phyloP scores from a whole-genome alignment of 2,797 vertebrate genomes.

The Gymnodraco acuticeps region DNA sequence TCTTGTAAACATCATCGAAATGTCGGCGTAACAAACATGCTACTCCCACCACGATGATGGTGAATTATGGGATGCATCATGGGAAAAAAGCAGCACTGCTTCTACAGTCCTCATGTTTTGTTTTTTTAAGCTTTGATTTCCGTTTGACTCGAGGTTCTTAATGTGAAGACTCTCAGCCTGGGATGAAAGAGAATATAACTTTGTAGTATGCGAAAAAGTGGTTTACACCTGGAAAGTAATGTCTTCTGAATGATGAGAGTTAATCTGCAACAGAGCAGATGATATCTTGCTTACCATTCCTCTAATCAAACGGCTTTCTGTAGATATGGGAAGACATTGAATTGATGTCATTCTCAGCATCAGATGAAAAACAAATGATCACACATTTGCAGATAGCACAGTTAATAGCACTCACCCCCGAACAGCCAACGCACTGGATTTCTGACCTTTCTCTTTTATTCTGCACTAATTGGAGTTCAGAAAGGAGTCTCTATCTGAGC shows the following conservation, averaged over 20 bases:
- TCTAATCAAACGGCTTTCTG: slow-evolving; percentile 64
- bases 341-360: slow-evolving; percentile 24
- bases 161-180: slow-evolving; percentile 37
- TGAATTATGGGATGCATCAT: slow-evolving; percentile 17
- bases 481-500: not conserved
- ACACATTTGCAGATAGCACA: slow-evolving; percentile 29
- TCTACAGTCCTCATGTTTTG: slow-evolving; percentile 24
- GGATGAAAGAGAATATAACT: slow-evolving; percentile 59
- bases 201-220: slow-evolving; percentile 55
- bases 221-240: slow-evolving; percentile 53
- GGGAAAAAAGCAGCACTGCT: slow-evolving; percentile 7
- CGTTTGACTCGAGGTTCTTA: slow-evolving; percentile 19
- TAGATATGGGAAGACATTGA: slow-evolving; percentile 34
- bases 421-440: not conserved
- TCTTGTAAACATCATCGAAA: slow-evolving; percentile 41
- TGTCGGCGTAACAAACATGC: slow-evolving; percentile 19
- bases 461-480: slow-evolving; percentile 37
- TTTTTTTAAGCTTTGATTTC: slow-evolving; percentile 40
- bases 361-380: slow-evolving; percentile 2
- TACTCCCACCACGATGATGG: not conserved
- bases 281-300: slow-evolving; percentile 60
- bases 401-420: not conserved
- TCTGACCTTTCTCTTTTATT: slow-evolving; percentile 35
- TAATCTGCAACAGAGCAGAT: slow-evolving; percentile 64
- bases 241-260: slow-evolving; percentile 53